Conservation (phyloP, 1,140 invertebrate species). For the Zeugodacus cucurbitae region DNA sequence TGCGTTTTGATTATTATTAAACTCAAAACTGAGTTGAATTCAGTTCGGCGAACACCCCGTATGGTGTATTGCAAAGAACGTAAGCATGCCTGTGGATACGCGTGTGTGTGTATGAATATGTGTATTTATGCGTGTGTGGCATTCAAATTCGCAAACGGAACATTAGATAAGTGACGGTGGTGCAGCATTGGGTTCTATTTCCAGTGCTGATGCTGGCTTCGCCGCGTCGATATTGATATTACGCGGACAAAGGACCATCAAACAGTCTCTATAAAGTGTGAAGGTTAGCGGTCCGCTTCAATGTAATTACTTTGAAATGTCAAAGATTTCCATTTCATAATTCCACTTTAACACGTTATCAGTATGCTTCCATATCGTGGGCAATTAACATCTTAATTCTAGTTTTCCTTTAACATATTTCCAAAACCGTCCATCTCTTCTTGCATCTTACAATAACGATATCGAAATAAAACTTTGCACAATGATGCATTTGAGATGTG, state of each 20-base stretch:
- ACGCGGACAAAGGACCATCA: neutral
- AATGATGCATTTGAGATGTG: too few species aligned
- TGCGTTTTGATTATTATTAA: conserved; percentile 43
- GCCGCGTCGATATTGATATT: neutral
- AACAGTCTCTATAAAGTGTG: neutral
- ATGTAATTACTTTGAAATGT: neutral
- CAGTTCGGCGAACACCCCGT: neutral
- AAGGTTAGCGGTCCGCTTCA: neutral
- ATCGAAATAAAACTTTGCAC: too few species aligned
- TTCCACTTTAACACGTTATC: too few species aligned
- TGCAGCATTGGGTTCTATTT: neutral
- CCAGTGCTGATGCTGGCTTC: neutral
- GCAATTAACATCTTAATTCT: too few species aligned
- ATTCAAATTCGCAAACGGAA: neutral
- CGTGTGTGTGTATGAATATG: neutral
- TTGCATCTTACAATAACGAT: too few species aligned
- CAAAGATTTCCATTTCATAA: too few species aligned
- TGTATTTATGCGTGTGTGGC: neutral
- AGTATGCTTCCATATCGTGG: too few species aligned
- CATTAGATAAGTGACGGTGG: neutral
- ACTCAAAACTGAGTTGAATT: conserved; percentile 34
- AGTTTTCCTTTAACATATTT: too few species aligned
- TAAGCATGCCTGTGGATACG: neutral
- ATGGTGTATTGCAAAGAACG: neutral
- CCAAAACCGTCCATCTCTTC: too few species aligned